Evolutionary conservation across 2,113 vertebrate species (phyloP), one percentile per base, ranked within the genome.

Genomic region (Percopsis transmontana): DNA sequence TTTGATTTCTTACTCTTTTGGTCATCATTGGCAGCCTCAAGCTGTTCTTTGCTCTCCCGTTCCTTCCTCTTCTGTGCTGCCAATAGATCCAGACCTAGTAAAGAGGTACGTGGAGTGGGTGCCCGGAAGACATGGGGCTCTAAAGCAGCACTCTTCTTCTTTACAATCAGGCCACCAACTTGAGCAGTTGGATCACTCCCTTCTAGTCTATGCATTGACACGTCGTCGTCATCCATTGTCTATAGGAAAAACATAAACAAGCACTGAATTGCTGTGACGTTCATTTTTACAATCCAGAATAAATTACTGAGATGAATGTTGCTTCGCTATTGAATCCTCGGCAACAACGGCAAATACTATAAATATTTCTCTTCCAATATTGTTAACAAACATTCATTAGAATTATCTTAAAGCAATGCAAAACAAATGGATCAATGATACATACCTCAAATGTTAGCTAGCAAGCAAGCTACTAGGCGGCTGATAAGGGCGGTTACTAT

Each of bases 51-150:
- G 48, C 87, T 93, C 73, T 97, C 94, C 0, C 95, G 92, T 58
- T 98, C 96, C 79, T 93, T 96, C 54, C 97, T 93, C 70, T 98
- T 98, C 89, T 96, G 94, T 1, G 95, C 95, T 10, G 97, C 97
- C 74, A 99, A 75, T n/a, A 95, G 84, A 79, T 99, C 97, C 69
- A 99, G 89, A 7, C 97, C 97, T 58, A 99, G 83, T 65, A 98
- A 58, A 2, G 97, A 99, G 9, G 92, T 90, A 58, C 96, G 95
- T 0, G 97, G 97, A 0, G 97, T 94, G 0, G 97, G 97, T 0
- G 94, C 94, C 72, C 96, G 94, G 74, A 99, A 98, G 53, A 98
- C 88, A 45, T 98, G 97, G 57, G 93, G 93, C 74, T 98, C 96
- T n/a, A 75, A 66, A 14, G 92, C 85, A 0, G 93, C 93, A 42